Percentiles rank a stretch among this genome's conserved stretches.
phyloP scores from a whole-genome alignment of 2,797 vertebrate species.

The Coregonus suidteri region DNA sequence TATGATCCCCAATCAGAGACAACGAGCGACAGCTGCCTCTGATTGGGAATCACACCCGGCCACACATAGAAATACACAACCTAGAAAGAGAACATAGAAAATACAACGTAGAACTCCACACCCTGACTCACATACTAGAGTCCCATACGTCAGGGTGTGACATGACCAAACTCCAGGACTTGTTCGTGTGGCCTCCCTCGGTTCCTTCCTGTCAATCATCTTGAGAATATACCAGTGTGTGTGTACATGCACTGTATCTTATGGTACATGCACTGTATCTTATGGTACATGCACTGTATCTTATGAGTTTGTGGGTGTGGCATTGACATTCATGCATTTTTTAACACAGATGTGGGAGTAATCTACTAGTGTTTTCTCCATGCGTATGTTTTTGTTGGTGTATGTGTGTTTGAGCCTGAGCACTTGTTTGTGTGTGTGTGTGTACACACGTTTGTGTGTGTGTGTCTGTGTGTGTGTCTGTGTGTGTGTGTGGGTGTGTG shows the following conservation, averaged over 20 bases:
- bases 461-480: constrained; percentile 11
- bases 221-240: background rate
- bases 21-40: too few species aligned
- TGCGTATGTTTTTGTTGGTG: constrained; percentile 16
- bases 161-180: too few species aligned
- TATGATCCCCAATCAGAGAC: too few species aligned
- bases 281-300: constrained; percentile 12
- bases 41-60: too few species aligned
- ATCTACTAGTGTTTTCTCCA: constrained; percentile 2
- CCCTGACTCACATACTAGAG: too few species aligned
- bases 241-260: constrained; percentile 35
- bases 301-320: constrained; percentile 52
- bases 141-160: too few species aligned
- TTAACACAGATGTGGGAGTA: constrained; percentile 47
- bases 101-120: too few species aligned
- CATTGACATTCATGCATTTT: constrained; percentile 39
- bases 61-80: too few species aligned
- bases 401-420: background rate
- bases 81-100: too few species aligned
- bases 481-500: constrained; percentile 13
- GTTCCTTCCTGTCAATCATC: constrained; percentile 42
- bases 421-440: constrained; percentile 8
- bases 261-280: constrained; percentile 52
- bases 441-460: background rate
- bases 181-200: too few species aligned